A percentile compares a stretch with the other conserved stretches of the same genome.
Evolutionary conservation across 2,888 invertebrate genomes (phyloP).

Genomic region (Aleiodes alternator): DNA sequence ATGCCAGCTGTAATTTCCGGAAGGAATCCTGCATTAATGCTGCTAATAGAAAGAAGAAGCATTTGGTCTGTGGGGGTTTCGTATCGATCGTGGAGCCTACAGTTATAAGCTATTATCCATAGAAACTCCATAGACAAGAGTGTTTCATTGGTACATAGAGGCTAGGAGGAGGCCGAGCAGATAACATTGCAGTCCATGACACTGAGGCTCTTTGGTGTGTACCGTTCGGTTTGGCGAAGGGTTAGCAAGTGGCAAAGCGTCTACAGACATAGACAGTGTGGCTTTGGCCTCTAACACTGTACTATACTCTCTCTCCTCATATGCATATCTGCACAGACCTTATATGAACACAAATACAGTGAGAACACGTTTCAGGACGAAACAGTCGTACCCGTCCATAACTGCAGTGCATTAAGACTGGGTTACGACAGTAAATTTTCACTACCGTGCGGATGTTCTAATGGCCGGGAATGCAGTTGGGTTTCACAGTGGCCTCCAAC

Average conservation of each 20-base stretch:
- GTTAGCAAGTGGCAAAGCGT: conserved; percentile 46
- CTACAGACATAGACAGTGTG: conserved; percentile 47
- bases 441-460: conserved; percentile 73
- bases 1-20: conserved; percentile 55
- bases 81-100: conserved; percentile 52
- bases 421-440: conserved; percentile 75
- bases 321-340: conserved; percentile 23
- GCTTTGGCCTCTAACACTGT: conserved; percentile 27
- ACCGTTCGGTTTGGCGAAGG: conserved; percentile 52
- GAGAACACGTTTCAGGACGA: conserved; percentile 51
- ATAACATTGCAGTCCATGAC: conserved; percentile 71
- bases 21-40: not conserved
- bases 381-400: conserved; percentile 63
- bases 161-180: conserved; percentile 65
- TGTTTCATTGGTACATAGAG: conserved; percentile 59
- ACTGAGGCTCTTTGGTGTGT: conserved; percentile 66
- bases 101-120: conserved; percentile 71
- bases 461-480: conserved; percentile 74
- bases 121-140: conserved; percentile 51
- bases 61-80: not conserved
- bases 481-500: conserved; percentile 69
- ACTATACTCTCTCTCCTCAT: conserved; percentile 10
- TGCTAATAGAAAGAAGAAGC: not conserved
- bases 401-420: conserved; percentile 73
- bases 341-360: conserved; percentile 29